Evolutionary conservation across 2,888 invertebrate species (phyloP).

Genomic region (Apocheima hispidaria): DNA sequence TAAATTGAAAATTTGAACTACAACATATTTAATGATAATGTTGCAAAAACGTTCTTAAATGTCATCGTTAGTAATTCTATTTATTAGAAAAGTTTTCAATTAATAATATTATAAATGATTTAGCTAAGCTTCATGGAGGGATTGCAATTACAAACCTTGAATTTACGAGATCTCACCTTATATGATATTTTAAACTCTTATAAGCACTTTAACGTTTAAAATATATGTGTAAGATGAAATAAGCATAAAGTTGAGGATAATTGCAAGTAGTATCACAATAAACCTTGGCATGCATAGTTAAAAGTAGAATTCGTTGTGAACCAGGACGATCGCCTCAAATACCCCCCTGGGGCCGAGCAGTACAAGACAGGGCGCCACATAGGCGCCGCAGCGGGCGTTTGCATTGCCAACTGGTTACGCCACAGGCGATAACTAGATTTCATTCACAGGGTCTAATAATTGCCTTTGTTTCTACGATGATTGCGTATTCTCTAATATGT

Average conservation of each 20-base stretch:
- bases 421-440: slow-evolving; percentile 36
- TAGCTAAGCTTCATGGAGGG: too few species aligned
- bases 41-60: too few species aligned
- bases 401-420: slow-evolving; percentile 33
- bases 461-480: slow-evolving; percentile 17
- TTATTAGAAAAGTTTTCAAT: too few species aligned
- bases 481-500: slow-evolving; percentile 5
- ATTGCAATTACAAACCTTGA: too few species aligned
- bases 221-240: neutral
- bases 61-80: too few species aligned
- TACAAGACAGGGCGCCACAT: slow-evolving; percentile 32
- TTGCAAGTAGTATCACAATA: slow-evolving; percentile 3
- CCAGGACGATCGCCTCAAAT: slow-evolving; percentile 15
- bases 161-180: too few species aligned
- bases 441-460: slow-evolving; percentile 17
- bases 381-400: slow-evolving; percentile 51
- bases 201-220: neutral
- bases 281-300: slow-evolving; percentile 13
- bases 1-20: too few species aligned
- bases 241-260: neutral
- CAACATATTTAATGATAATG: too few species aligned
- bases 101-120: too few species aligned
- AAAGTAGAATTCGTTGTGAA: slow-evolving; percentile 8
- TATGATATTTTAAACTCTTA: too few species aligned
- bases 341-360: slow-evolving; percentile 20